Evolutionary conservation across 2,113 vertebrate genomes (phyloP).

Genomic region (Paratilapia polleni): DNA sequence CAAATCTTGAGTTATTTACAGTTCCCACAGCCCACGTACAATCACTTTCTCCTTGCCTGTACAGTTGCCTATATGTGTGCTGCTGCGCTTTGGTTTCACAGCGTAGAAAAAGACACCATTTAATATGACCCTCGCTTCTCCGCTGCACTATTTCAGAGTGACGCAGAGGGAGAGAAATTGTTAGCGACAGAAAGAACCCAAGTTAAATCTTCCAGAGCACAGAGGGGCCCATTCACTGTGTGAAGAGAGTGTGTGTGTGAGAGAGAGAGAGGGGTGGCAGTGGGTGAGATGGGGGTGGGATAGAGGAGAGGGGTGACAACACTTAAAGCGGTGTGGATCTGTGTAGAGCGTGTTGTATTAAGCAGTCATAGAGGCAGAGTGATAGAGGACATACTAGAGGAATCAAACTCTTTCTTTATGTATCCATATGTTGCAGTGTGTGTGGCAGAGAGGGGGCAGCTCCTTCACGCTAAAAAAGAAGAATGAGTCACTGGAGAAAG

Average conservation of each 20-base stretch:
- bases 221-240: conserved; percentile 58
- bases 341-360: conserved; percentile 10
- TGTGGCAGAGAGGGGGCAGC: background rate
- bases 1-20: conserved; percentile 49
- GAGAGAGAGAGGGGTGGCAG: background rate
- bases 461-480: conserved; percentile 6
- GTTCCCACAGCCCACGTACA: conserved; percentile 8
- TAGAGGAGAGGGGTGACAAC: conserved; percentile 28
- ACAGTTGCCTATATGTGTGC: background rate
- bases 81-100: background rate
- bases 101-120: background rate
- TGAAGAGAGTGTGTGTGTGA: conserved; percentile 10
- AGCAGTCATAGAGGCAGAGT: conserved; percentile 26
- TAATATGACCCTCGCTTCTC: conserved; percentile 11
- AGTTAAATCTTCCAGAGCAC: conserved; percentile 59
- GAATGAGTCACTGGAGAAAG: conserved; percentile 11
- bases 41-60: background rate
- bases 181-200: conserved; percentile 44
- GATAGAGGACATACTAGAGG: conserved; percentile 2
- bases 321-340: conserved; percentile 36
- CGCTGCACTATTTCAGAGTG: conserved; percentile 34
- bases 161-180: conserved; percentile 35
- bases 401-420: background rate
- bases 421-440: background rate
- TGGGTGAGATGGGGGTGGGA: background rate